Conservation (phyloP, 2,113 vertebrate species). For the Anser brachyrhynchus region DNA sequence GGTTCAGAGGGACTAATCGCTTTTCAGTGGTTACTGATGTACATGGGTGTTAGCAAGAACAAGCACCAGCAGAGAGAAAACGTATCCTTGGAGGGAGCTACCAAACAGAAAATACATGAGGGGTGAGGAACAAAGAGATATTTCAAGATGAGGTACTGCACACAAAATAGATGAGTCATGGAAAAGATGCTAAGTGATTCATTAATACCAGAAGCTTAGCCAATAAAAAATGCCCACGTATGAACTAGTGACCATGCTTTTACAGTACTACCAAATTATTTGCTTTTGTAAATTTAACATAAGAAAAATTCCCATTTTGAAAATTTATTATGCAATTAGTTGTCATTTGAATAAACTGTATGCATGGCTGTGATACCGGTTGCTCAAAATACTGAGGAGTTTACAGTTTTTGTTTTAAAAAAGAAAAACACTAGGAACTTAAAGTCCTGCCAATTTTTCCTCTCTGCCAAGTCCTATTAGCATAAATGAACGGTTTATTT, state of each 20-base stretch:
- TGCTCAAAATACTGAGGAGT: conserved; percentile 74
- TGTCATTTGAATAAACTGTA: conserved; percentile 70
- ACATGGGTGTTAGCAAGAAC: not conserved
- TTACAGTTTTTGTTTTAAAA: conserved; percentile 77
- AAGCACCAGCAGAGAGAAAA: conserved; percentile 34
- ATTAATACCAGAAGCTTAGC: conserved; percentile 49
- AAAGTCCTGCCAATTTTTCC: conserved; percentile 83
- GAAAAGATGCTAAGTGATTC: conserved; percentile 64
- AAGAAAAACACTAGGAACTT: conserved; percentile 79
- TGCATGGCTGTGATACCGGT: conserved; percentile 55
- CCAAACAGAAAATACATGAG: conserved; percentile 17
- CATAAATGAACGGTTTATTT: conserved; percentile 90
- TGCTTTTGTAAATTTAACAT: conserved; percentile 61
- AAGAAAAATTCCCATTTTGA: conserved; percentile 68
- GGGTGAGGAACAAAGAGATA: conserved; percentile 43
- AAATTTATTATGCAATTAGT: conserved; percentile 73
- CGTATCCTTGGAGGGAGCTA: conserved; percentile 19
- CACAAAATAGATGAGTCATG: conserved; percentile 64
- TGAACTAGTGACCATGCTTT: conserved; percentile 52
- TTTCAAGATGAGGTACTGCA: conserved; percentile 52
- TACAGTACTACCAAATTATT: conserved; percentile 55
- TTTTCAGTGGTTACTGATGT: not conserved
- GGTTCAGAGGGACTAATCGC: not conserved
- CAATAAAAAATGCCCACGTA: conserved; percentile 45
- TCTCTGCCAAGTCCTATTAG: conserved; percentile 86